These are phyloP conservation scores for Micronycteris hirsuta DNA, from an alignment of 2,113 vertebrate genomes.

Conservation along the genomic window DNA sequence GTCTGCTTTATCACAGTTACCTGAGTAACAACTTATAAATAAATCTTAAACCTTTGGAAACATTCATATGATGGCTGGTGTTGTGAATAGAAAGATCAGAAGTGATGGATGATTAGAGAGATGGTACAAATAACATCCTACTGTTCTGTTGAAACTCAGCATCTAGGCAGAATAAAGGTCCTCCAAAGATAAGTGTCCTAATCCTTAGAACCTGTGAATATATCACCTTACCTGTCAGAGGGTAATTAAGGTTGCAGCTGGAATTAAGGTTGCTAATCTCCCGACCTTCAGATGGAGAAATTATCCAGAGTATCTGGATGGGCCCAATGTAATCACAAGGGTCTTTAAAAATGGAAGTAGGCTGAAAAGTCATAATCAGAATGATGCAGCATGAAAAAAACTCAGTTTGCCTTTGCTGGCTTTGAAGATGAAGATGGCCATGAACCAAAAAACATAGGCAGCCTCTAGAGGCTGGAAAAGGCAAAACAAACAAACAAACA, in stretches of 20 bases:
- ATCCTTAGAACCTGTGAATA: neutral
- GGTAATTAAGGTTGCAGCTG: neutral
- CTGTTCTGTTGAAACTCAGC: slow-evolving; percentile 2
- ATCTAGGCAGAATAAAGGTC: neutral
- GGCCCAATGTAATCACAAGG: neutral
- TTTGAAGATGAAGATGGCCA: neutral
- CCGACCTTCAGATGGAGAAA: neutral
- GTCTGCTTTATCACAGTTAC: neutral
- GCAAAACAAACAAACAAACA: neutral
- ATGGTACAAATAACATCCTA: neutral
- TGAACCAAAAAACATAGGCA: neutral
- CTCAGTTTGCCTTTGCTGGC: neutral
- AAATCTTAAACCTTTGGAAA: slow-evolving; percentile 5
- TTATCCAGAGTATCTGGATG: neutral
- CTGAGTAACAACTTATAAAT: neutral
- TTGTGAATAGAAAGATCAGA: neutral
- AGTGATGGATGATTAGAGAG: slow-evolving; percentile 3
- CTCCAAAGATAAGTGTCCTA: neutral
- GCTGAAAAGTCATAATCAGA: neutral
- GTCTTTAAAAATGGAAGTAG: neutral
- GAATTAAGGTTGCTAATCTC: neutral
- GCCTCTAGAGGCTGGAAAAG: neutral
- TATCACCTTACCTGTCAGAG: neutral
- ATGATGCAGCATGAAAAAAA: neutral
- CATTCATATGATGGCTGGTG: neutral